Percentiles rank a stretch among this genome's conserved stretches.
phyloP scores from a whole-genome alignment of 2,888 invertebrate species.

The Hanleya hanleyi region DNA sequence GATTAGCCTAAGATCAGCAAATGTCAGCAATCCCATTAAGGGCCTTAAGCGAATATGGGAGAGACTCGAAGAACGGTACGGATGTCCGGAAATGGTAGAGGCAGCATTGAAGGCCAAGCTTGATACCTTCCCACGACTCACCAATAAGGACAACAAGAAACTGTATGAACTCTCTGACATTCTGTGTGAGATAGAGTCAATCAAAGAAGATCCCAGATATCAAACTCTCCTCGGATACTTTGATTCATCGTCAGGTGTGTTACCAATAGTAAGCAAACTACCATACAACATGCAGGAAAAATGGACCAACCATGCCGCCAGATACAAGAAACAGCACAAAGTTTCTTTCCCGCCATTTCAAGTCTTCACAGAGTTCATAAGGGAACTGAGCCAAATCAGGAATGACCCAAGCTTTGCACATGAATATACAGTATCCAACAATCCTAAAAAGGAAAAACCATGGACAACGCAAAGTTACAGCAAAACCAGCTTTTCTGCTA shows the following conservation, averaged over 20 bases:
- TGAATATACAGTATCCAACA: slow-evolving; percentile 4
- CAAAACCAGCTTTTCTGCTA: too few species aligned
- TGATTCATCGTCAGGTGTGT: slow-evolving; percentile 6
- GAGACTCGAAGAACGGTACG: slow-evolving; percentile 31
- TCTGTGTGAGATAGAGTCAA: slow-evolving; percentile 29
- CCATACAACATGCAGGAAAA: not conserved
- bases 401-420: slow-evolving; percentile 36
- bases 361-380: slow-evolving; percentile 32
- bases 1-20: slow-evolving; percentile 27
- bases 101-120: slow-evolving; percentile 26
- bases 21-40: slow-evolving; percentile 17
- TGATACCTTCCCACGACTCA: slow-evolving; percentile 31
- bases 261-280: slow-evolving; percentile 7
- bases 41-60: slow-evolving; percentile 31
- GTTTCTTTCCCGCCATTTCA: slow-evolving; percentile 24
- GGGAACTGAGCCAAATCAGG: slow-evolving; percentile 20
- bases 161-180: slow-evolving; percentile 3
- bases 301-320: not conserved
- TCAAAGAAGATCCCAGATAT: slow-evolving; percentile 31
- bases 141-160: slow-evolving; percentile 25
- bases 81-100: slow-evolving; percentile 29
- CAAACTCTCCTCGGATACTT: slow-evolving; percentile 2
- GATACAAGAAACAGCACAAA: not conserved
- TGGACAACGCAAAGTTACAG: not conserved
- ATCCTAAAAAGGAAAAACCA: not conserved